Evolutionary conservation across 2,113 vertebrate genomes (phyloP).

Genomic region (rat (Rattus norvegicus)): GRCr8 NC_086027.1:19347001-19347500

Average conservation of each 20-base stretch:
- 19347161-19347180: slow-evolving; percentile 31
- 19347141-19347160: slow-evolving; percentile 68
- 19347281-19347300: neutral
- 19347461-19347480: neutral
- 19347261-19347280: neutral
- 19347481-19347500: neutral
- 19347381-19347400: neutral
- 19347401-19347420: neutral
- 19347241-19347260: neutral
- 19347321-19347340: neutral
- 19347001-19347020: neutral
- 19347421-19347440: neutral
- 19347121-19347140: slow-evolving; percentile 67
- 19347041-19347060: slow-evolving; percentile 59
- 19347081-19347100: slow-evolving; percentile 70
- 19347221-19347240: neutral
- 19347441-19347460: neutral
- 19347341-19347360: neutral
- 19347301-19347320: neutral
- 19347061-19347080: slow-evolving; percentile 72
- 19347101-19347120: slow-evolving; percentile 62
- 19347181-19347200: neutral
- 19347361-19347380: neutral
- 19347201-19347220: neutral
- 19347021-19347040: neutral